These are phyloP conservation scores for Cyanistes caeruleus DNA, from an alignment of 2,113 vertebrate genomes.

Conservation along the genomic window DNA sequence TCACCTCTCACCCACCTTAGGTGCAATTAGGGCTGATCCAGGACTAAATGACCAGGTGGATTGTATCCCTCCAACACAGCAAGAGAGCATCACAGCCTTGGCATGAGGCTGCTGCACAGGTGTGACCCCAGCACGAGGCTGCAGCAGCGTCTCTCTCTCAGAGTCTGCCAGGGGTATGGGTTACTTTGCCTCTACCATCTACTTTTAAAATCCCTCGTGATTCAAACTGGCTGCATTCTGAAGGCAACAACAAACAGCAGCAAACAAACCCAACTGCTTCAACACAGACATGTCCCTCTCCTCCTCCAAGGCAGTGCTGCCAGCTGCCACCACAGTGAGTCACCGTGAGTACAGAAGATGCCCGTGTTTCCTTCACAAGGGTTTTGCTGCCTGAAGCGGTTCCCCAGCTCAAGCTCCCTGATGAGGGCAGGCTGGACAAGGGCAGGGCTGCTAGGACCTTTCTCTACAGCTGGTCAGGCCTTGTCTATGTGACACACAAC, in stretches of 20 bases:
- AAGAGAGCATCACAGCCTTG: not conserved
- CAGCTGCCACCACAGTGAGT: not conserved
- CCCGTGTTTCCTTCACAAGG: fast-evolving
- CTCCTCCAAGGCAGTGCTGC: not conserved
- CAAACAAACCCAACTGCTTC: not conserved
- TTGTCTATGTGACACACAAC: not conserved
- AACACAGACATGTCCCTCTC: not conserved
- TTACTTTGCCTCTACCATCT: not conserved
- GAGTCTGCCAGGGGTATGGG: fast-evolving
- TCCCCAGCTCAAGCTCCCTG: not conserved
- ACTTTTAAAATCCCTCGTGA: fast-evolving
- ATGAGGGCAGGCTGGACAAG: not conserved
- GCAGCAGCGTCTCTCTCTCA: not conserved
- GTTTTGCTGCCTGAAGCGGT: not conserved
- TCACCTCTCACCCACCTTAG: not conserved
- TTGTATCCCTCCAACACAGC: fast-evolving
- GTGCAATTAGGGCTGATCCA: not conserved
- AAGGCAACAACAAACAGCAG: not conserved
- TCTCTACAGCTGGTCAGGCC: not conserved
- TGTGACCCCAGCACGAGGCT: fast-evolving
- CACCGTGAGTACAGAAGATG: not conserved
- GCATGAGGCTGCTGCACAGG: not conserved
- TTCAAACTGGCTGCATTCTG: not conserved
- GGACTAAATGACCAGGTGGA: not conserved
- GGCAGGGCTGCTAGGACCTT: not conserved